These are phyloP conservation scores for Phoebastria nigripes DNA, from an alignment of 2,797 vertebrate species.

Conservation along the genomic window DNA sequence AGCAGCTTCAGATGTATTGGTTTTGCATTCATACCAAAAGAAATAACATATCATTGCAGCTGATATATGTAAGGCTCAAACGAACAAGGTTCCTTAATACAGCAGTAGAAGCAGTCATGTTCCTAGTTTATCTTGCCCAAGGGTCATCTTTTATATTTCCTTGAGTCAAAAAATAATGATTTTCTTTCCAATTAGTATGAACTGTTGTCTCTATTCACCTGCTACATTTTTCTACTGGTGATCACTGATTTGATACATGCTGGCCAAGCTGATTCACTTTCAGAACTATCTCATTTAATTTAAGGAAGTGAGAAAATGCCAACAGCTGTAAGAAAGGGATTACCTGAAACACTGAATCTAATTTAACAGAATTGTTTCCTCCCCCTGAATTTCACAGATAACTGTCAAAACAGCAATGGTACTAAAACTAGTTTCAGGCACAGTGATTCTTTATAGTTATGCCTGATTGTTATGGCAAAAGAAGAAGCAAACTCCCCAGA, in stretches of 20 bases:
- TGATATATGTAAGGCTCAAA: background rate
- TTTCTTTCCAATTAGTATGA: background rate
- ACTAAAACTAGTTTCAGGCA: background rate
- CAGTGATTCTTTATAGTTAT: background rate
- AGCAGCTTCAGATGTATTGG: background rate
- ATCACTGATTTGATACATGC: background rate
- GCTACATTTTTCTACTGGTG: background rate
- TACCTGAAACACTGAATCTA: slow-evolving; percentile 1
- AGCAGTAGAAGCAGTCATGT: background rate
- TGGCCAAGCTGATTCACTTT: background rate
- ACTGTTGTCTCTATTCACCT: background rate
- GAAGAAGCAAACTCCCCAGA: background rate
- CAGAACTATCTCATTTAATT: background rate
- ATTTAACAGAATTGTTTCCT: background rate
- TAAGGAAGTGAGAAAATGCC: background rate
- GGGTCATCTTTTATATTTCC: background rate
- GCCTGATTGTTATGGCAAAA: background rate
- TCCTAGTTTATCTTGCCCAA: background rate
- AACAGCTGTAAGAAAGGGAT: background rate
- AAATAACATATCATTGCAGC: background rate
- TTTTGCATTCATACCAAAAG: background rate
- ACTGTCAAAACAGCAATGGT: background rate
- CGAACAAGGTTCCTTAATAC: background rate
- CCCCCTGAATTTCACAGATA: background rate
- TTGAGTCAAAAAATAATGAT: background rate